phyloP scores from a whole-genome alignment of 1,140 invertebrate species.

The Bombus turneri region DNA sequence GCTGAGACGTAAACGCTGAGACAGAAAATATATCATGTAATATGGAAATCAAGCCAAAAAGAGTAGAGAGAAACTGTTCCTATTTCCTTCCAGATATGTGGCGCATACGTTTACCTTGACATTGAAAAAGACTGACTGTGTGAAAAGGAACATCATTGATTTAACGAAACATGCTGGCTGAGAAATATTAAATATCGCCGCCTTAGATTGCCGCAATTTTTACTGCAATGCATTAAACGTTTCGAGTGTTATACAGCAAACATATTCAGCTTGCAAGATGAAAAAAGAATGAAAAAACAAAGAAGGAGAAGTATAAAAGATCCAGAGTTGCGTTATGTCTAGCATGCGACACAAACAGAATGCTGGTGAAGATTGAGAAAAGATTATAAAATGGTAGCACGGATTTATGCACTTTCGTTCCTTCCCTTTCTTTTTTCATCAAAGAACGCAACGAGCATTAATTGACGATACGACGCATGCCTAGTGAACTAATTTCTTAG shows the following conservation, averaged over 20 bases:
- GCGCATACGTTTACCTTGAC: constrained; percentile 60
- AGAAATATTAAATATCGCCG: constrained; percentile 42
- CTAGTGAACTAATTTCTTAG: constrained; percentile 32
- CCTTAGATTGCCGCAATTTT: constrained; percentile 56
- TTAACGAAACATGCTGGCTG: constrained; percentile 51
- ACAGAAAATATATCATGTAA: constrained; percentile 33
- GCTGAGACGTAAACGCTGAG: constrained; percentile 13
- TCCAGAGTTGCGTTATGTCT: not conserved
- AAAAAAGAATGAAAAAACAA: not conserved
- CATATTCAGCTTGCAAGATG: not conserved
- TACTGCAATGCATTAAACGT: constrained; percentile 61
- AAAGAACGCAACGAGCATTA: not conserved
- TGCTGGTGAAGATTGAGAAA: not conserved
- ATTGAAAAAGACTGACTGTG: constrained; percentile 53
- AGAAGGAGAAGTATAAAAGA: not conserved
- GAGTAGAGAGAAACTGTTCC: not conserved
- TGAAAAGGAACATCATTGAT: constrained; percentile 59
- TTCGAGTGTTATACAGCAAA: constrained; percentile 16
- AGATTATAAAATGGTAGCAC: not conserved
- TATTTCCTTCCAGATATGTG: not conserved
- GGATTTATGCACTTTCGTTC: not conserved
- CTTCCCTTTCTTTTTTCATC: not conserved
- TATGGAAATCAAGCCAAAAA: constrained; percentile 46
- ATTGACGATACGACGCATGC: constrained; percentile 24
- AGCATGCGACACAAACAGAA: not conserved